Evolutionary conservation across 2,113 vertebrate genomes (phyloP), one percentile per base, ranked within the genome.

Genomic region (Cinclus cinclus): DNA sequence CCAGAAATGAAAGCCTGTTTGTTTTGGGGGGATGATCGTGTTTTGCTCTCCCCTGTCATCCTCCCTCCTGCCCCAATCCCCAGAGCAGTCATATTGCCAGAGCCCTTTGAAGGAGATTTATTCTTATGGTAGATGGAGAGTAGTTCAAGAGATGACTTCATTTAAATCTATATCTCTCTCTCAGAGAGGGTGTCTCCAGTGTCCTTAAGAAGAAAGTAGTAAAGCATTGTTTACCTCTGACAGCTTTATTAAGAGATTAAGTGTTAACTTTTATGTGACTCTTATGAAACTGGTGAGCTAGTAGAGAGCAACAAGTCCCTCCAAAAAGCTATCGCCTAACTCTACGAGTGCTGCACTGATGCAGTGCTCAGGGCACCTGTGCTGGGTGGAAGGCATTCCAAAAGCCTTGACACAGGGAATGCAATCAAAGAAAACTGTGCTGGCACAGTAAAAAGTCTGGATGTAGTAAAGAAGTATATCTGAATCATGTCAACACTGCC

Each of bases 161-260:
- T 92, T 90, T 88, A 83, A 79, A 77, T 94, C 68, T 89, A 3
- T 64, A 13, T 78, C 31, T 77, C 37, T 87, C 25, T 25, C 59
- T 92, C 64, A 74, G 79, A 74, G 79, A 88, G 64, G 49, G 33
- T 82, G 39, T 77, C 79, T 77, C 68, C 74, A n/a, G 63, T 46
- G 50, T 81, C 89, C 68, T 90, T 93, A 94, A 77, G 68, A 91
- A 84, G 58, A 46, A 76, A 68, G 82, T 53, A 69, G 46, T 91
- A 91, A 94, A 95, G 71, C 0, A 13, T 21, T 93, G 83, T 94
- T 96, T 97, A 92, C 83, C 42, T 80, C 86, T 90, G 83, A 83
- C 86, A 92, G 79, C 68, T 96, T 95, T 93, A 95, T 92, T 96
- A 96, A 92, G 50, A 93, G 64, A 93, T 87, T 77, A 93, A 92